These are phyloP conservation scores for Diaprepes abbreviatus DNA, from an alignment of 2,888 invertebrate genomes.

Conservation along the genomic window DNA sequence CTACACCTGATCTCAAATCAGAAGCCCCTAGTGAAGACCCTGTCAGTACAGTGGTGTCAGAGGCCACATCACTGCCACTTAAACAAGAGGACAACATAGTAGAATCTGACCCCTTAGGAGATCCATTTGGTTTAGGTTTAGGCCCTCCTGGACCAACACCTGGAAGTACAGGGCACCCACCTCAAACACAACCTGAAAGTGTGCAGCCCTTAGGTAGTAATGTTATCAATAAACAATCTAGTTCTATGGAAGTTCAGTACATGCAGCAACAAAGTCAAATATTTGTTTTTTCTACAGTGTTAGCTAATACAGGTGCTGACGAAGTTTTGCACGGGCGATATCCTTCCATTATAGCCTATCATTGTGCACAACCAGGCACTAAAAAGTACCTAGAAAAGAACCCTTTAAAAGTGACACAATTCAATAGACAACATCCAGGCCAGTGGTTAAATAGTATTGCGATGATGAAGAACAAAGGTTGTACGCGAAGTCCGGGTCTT, in stretches of 20 bases:
- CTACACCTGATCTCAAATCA: conserved; percentile 62
- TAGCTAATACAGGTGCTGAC: conserved; percentile 96
- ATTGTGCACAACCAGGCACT: conserved; percentile 95
- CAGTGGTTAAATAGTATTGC: conserved; percentile 85
- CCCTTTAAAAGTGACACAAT: conserved; percentile 88
- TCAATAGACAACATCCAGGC: conserved; percentile 85
- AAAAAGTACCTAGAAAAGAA: conserved; percentile 96
- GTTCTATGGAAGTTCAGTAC: conserved; percentile 87
- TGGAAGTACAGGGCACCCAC: conserved; percentile 54
- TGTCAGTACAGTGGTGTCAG: conserved; percentile 52
- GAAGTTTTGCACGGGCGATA: conserved; percentile 90
- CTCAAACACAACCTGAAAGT: conserved; percentile 71
- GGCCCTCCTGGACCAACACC: conserved; percentile 53
- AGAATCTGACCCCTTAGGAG: conserved; percentile 64
- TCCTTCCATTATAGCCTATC: conserved; percentile 93
- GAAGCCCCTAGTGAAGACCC: conserved; percentile 58
- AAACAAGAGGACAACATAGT: conserved; percentile 66
- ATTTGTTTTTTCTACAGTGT: conserved; percentile 94
- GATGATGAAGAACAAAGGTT: conserved; percentile 81
- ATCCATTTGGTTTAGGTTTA: conserved; percentile 63
- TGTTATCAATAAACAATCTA: conserved; percentile 83
- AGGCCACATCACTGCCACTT: conserved; percentile 58
- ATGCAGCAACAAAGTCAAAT: conserved; percentile 98
- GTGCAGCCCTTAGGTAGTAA: conserved; percentile 83
- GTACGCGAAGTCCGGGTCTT: conserved; percentile 71